phyloP scores from a whole-genome alignment of 2,113 vertebrate species.

The Rattus rattus region DNA sequence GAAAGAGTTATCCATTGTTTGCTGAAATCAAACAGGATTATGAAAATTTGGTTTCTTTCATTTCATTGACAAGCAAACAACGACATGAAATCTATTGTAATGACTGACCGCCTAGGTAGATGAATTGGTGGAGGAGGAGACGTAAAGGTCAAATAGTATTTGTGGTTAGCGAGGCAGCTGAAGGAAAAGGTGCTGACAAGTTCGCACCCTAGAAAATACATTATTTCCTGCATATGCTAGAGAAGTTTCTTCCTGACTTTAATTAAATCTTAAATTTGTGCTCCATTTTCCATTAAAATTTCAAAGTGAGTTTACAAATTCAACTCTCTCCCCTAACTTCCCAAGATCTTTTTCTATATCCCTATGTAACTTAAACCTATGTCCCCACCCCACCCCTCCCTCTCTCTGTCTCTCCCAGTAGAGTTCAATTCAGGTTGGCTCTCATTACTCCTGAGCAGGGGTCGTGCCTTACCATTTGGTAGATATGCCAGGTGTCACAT shows the following conservation, averaged over 20 bases:
- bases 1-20: fast-evolving
- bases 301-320: not conserved
- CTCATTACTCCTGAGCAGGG: not conserved
- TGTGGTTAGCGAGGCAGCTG: not conserved
- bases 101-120: not conserved
- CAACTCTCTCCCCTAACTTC: not conserved
- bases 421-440: not conserved
- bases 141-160: conserved; percentile 45
- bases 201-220: not conserved
- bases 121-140: not conserved
- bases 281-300: conserved; percentile 25
- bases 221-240: not conserved
- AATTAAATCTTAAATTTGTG: conserved; percentile 28
- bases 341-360: not conserved
- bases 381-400: no score
- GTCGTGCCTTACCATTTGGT: not conserved
- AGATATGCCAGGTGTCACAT: not conserved
- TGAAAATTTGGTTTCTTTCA: not conserved
- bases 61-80: conserved; percentile 58
- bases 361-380: not conserved
- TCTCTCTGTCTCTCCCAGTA: not conserved
- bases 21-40: not conserved
- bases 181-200: not conserved
- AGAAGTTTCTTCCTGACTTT: conserved; percentile 2
- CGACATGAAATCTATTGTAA: conserved; percentile 22